A percentile compares a stretch with the other conserved stretches of the same genome.
Evolutionary conservation across 2,113 vertebrate species (phyloP).

Genomic region (Pantherophis guttatus): DNA sequence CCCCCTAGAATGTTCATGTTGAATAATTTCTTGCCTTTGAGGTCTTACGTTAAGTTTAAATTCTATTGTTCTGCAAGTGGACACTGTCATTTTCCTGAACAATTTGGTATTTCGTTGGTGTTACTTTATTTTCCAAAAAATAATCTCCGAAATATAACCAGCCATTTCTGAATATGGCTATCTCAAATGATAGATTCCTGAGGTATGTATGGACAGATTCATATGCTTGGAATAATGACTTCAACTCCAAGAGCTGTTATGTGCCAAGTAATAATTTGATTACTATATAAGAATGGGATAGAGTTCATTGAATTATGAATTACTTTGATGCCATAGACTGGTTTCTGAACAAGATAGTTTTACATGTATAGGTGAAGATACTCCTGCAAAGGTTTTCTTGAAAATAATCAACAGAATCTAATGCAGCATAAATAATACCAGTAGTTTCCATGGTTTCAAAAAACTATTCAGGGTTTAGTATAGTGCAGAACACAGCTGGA

Average conservation of each 20-base stretch:
- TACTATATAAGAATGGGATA: not conserved
- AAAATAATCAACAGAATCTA: conserved; percentile 16
- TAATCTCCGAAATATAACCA: not conserved
- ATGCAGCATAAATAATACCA: conserved; percentile 12
- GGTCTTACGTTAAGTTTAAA: not conserved
- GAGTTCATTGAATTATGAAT: not conserved
- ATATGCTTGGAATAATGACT: not conserved
- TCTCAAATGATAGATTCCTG: not conserved
- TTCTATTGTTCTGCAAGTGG: not conserved
- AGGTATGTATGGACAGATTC: not conserved
- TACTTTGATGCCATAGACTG: not conserved
- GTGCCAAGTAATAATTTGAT: not conserved
- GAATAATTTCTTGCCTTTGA: not conserved
- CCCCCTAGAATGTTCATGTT: not conserved
- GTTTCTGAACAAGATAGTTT: not conserved
- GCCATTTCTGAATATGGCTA: not conserved
- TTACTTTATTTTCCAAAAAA: not conserved
- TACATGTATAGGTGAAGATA: not conserved
- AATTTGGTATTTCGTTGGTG: not conserved
- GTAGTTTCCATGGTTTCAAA: conserved; percentile 20
- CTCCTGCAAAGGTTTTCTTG: not conserved
- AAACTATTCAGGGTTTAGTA: conserved; percentile 1
- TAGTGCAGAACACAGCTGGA: not conserved
- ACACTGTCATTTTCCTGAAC: not conserved
- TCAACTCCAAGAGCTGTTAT: not conserved